Base-by-base conservation (phyloP, 2,888 invertebrate species). In the Sesia bembeciformis region DNA sequence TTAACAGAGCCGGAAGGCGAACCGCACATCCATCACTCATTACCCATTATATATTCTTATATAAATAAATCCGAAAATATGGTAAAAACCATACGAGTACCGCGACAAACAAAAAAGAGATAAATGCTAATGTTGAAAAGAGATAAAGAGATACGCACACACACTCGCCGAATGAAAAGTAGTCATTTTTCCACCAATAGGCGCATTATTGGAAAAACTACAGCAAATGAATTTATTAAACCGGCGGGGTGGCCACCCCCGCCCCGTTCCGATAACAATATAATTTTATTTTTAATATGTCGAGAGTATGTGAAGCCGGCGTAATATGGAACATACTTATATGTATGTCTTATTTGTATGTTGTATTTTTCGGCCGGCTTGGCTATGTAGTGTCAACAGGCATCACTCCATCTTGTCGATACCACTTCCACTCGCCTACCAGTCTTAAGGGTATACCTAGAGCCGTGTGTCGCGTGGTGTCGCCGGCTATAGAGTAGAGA, bases 151-250 rank as follows among this genome's bases (percentile, higher is more conserved):
- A 58, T 62, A 58, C 64, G 63, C 69, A 63, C 76, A 70, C 72
- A 69, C 66, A 66, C 66, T 67, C 70, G 62, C 72, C 70, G 80
- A 82, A 81, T 77, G 83, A 81, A 81, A 82, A 85, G 81, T 80
- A 81, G 78, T 76, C 78, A 85, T 88, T 88, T 88, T 86, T 88
- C 84, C 81, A 82, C 88, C 88, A 88, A 88, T 88, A 72, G 84
- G 64, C 69, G 77, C 77, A 88, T 87, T 87, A 88, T 86, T 76
- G 86, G 81, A 88, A 87, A 88, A 87, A 88, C 87, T 88, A 86
- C 77, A 65, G 72, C 81, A 84, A 84, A 87, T 87, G 83, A 86
- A 86, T 84, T 84, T 86, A 88, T 85, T 85, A 85, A 78, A 68
- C 73, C 74, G 66, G 72, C 68, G 58, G 56, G 53, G 56, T 51